Evolutionary conservation across 2,888 invertebrate genomes (phyloP).

Genomic region (Morpho helenor): DNA sequence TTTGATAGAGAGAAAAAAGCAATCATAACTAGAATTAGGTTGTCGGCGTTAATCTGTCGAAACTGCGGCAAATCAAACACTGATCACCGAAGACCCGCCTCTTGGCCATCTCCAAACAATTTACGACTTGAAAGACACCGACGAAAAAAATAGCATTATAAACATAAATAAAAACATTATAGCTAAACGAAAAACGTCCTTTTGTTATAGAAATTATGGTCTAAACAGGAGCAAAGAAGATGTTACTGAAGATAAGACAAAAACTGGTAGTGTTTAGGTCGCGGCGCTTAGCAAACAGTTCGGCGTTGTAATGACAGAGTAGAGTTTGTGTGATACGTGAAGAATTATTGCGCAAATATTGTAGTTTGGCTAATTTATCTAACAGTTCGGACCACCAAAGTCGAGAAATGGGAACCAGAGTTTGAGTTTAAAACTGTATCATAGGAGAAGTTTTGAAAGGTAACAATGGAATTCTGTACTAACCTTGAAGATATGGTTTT

Average conservation of each 20-base stretch:
- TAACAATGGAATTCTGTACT: neutral
- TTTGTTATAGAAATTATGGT: neutral
- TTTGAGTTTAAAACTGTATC: slow-evolving; percentile 3
- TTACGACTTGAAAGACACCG: slow-evolving; percentile 18
- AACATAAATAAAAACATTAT: slow-evolving; percentile 4
- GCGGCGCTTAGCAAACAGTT: slow-evolving; percentile 33
- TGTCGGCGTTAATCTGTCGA: slow-evolving; percentile 31
- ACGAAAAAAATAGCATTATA: slow-evolving; percentile 1
- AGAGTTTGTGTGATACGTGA: slow-evolving; percentile 23
- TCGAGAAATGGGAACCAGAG: neutral
- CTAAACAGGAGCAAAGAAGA: slow-evolving; percentile 1
- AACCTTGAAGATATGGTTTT: no score
- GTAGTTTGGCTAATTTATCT: slow-evolving; percentile 22
- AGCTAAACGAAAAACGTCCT: slow-evolving; percentile 9
- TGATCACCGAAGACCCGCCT: slow-evolving; percentile 24
- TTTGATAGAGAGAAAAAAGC: slow-evolving; percentile 17
- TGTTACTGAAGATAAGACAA: slow-evolving; percentile 15
- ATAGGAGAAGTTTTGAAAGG: slow-evolving; percentile 13
- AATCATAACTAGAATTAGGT: slow-evolving; percentile 22
- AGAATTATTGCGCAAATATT: slow-evolving; percentile 36
- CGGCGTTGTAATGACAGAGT: slow-evolving; percentile 36
- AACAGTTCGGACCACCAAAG: slow-evolving; percentile 26
- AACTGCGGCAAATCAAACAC: slow-evolving; percentile 31
- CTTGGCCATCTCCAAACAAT: slow-evolving; percentile 10
- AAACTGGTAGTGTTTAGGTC: slow-evolving; percentile 23